Percentiles rank a stretch among this genome's conserved stretches.
These are phyloP conservation scores for Sprattus sprattus DNA, from an alignment of 2,113 vertebrate species.

Conservation along the genomic window DNA sequence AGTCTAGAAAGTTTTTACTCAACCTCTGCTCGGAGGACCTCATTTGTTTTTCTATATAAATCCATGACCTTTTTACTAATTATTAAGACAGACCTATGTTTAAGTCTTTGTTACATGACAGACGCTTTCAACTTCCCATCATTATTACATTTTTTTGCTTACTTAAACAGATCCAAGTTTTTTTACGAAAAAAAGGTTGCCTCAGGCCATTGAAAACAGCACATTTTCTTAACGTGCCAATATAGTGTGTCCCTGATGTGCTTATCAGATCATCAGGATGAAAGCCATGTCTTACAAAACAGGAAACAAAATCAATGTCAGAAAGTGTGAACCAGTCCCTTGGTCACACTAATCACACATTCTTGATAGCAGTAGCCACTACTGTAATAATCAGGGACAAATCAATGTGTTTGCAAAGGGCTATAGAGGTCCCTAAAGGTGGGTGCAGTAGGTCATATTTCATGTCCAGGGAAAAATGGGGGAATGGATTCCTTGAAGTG, in stretches of 20 bases:
- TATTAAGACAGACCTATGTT: background rate
- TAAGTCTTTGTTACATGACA: no score
- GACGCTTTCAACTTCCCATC: background rate
- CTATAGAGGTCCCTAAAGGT: background rate
- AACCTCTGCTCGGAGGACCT: background rate
- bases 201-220: background rate
- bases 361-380: background rate
- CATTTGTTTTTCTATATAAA: background rate
- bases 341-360: background rate
- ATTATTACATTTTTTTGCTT: background rate
- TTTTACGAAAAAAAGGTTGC: background rate
- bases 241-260: background rate
- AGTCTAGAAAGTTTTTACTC: background rate
- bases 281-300: background rate
- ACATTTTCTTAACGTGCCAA: background rate
- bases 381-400: background rate
- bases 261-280: background rate
- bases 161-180: background rate
- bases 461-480: slow-evolving; percentile 38
- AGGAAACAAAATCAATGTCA: background rate
- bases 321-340: background rate
- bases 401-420: background rate
- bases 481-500: slow-evolving; percentile 23
- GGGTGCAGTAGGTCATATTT: background rate
- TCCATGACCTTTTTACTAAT: background rate